Evolutionary conservation across 2,888 invertebrate genomes (phyloP), one percentile per base, ranked within the genome.

Genomic region (Parnassius mnemosyne): DNA sequence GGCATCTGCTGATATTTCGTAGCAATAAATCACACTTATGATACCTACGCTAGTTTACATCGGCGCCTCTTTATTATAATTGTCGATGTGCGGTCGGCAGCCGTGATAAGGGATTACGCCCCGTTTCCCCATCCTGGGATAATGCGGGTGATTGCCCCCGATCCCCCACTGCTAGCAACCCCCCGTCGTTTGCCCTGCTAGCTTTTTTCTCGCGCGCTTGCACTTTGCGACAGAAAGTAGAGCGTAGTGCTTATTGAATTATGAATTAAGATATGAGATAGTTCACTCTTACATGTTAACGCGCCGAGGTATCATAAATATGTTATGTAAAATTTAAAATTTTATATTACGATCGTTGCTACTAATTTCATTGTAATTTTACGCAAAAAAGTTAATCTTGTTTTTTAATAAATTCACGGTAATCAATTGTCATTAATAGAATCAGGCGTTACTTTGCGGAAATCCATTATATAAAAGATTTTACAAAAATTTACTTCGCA

Each of bases 181-280:
- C 65, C 69, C 68, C 60, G 59, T 60, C 69, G 70, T 70, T 74
- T 74, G 74, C 77, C 78, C 78, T 71, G 78, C 77, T 78, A 76
- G 80, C 81, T 83, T 86, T 88, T 87, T 85, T 84, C 84, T 79
- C 83, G 81, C 77, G 79, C 80, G 80, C 83, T 83, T 86, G 85
- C 86, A 84, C 82, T 88, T 80, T 80, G 76, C 81, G 77, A 76
- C 79, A 78, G 71, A 69, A 72, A 73, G 70, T 72, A 70, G 72
- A 73, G 77, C 78, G 78, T 69, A 77, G 80, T 79, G 81, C 82
- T 79, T 83, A 85, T 87, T 88, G 87, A 88, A 87, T 90, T 87
- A 88, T 86, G 83, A 86, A 86, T 84, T 82, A 83, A 81, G 81
- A 83, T 81, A 81, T 82, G 80, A 81, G 78, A 75, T 70, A 68